phyloP scores from a whole-genome alignment of 2,888 invertebrate genomes.

The Spodoptera exigua region DNA sequence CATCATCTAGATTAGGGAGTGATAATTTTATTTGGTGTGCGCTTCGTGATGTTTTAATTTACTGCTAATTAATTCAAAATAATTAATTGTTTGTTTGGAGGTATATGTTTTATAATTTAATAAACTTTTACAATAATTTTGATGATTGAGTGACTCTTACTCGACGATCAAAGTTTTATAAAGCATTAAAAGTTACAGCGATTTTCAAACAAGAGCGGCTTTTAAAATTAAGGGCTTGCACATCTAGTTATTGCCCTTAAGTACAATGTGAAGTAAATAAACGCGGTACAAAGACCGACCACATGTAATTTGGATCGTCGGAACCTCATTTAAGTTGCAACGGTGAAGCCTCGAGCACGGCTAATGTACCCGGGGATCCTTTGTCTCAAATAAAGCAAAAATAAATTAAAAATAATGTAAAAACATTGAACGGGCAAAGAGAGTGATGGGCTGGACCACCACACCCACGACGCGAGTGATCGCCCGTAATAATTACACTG shows the following conservation, averaged over 20 bases:
- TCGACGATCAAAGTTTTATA: constrained; percentile 68
- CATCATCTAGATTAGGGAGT: constrained; percentile 57
- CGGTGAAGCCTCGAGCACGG: constrained; percentile 76
- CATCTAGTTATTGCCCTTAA: constrained; percentile 87
- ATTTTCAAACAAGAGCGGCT: constrained; percentile 77
- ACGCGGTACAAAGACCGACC: constrained; percentile 80
- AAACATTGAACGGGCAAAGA: constrained; percentile 83
- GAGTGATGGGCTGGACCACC: constrained; percentile 81
- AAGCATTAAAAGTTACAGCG: constrained; percentile 74
- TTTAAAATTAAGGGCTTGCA: constrained; percentile 80
- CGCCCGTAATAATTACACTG: constrained; percentile 83
- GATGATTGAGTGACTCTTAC: constrained; percentile 61
- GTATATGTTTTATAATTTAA: neutral
- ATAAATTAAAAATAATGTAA: constrained; percentile 84
- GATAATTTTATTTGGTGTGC: constrained; percentile 56
- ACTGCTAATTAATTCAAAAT: constrained; percentile 27
- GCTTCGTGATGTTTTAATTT: constrained; percentile 45
- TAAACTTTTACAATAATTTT: constrained; percentile 2
- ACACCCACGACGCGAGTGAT: constrained; percentile 80
- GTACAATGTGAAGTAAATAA: constrained; percentile 88
- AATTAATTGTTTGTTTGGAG: neutral
- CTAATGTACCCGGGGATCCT: constrained; percentile 80
- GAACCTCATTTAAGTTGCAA: constrained; percentile 84
- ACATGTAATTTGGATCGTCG: constrained; percentile 86
- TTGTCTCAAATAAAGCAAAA: constrained; percentile 84